phyloP scores from a whole-genome alignment of 1,140 invertebrate genomes.

The Lysiphlebus fabarum region DNA sequence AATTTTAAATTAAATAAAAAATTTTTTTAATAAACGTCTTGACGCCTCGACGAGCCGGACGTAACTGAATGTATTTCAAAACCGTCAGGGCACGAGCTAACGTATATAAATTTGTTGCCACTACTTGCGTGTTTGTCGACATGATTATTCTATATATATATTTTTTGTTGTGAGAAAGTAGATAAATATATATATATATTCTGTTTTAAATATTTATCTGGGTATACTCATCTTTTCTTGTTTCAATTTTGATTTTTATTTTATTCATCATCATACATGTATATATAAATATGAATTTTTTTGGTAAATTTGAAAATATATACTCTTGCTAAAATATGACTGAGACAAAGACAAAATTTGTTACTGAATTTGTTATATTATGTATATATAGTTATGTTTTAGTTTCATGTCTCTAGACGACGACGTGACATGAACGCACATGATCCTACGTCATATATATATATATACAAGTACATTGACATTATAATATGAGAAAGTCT shows the following conservation, averaged over 20 bases:
- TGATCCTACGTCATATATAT: too few relatives aligned
- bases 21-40: conserved; percentile 30
- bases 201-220: conserved; percentile 3
- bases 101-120: conserved; percentile 18
- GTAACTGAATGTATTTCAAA: conserved; percentile 45
- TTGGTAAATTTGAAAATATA: neutral
- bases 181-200: conserved; percentile 1
- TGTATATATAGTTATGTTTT: too few relatives aligned
- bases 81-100: conserved; percentile 18
- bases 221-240: neutral
- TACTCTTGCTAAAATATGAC: neutral
- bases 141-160: neutral
- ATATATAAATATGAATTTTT: conserved; percentile 5
- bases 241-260: neutral
- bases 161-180: conserved; percentile 4
- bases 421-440: too few relatives aligned
- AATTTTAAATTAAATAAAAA: neutral
- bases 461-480: too few relatives aligned
- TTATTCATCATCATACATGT: too few relatives aligned
- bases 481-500: too few relatives aligned
- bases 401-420: too few relatives aligned
- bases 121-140: neutral
- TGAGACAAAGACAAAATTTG: too few relatives aligned
- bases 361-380: too few relatives aligned
- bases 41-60: conserved; percentile 45